Base-by-base conservation (phyloP, 2,797 vertebrate genomes). In the Myotis findleyi region DNA sequence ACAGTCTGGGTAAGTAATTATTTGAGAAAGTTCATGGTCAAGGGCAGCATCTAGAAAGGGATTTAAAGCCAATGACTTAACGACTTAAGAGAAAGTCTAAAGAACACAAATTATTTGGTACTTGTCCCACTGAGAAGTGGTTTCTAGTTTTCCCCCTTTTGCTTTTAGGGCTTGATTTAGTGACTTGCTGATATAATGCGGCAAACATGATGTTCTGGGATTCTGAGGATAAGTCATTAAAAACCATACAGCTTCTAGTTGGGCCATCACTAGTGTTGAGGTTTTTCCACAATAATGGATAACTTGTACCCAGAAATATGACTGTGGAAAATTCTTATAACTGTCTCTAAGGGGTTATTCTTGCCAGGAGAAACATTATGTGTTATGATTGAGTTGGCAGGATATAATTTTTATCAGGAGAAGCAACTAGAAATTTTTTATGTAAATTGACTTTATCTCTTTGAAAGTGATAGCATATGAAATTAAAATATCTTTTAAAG, bases 341-440 rank as follows among this genome's bases (percentile, higher is more conserved):
- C 53, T 95, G 76, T 71, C 71, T 94, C 30, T 89, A 92, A 81
- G 86, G 71, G 72, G 81, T 87, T 90, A 69, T 89, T 92, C 66
- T 36, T 76, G 64, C 30, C 71, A 94, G 81, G 87, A 77, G 81
- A 92, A 89, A 36, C 68, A 69, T 44, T 87, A n/a, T 91, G 38
- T 87, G 25, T 91, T 91, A 88, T 89, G 82, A 80, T 47, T 80
- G 47, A 90, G 53, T 8, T 80, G 87, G 51, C 93, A 91, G 83
- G 51, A 93, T 62, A 90, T 79, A 75, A 92, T 53, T 94, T 85
- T 96, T 38, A 88, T 68, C 51, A 87, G 77, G 5, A 88, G 87
- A 92, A 84, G 33, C 30, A 95, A 79, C 64, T 82, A 55, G n/a
- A 51, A 55, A 20, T 44, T 93, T 69, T 89, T 33, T n/a, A 75